Percentiles rank a stretch among this genome's conserved stretches.
phyloP scores from a whole-genome alignment of 2,888 invertebrate genomes.

The Ophion slaviceki region DNA sequence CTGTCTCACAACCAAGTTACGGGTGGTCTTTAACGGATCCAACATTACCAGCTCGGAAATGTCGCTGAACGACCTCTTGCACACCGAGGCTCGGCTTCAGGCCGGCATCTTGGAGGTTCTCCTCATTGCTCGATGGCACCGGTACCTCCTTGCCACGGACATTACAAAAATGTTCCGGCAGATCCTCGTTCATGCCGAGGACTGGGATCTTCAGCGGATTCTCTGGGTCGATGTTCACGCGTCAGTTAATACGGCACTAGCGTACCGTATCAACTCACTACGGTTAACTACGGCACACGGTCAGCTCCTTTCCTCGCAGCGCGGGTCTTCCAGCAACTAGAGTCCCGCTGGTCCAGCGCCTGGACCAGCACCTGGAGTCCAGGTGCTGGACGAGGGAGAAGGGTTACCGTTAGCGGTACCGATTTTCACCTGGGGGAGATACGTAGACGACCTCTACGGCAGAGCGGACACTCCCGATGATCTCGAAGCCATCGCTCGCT shows the following conservation, averaged over 20 bases:
- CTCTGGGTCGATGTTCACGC: not conserved
- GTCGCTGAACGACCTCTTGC: not conserved
- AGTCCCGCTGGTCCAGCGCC: too few relatives aligned
- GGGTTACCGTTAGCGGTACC: not conserved
- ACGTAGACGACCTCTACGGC: constrained; percentile 27
- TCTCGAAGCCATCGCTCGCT: not conserved
- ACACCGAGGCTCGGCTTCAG: not conserved
- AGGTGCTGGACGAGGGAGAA: not conserved
- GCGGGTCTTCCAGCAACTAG: constrained; percentile 5
- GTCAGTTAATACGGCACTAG: not conserved
- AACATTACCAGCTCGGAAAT: not conserved
- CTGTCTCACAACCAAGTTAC: not conserved
- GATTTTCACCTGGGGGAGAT: not conserved
- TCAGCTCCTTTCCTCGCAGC: not conserved
- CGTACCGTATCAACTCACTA: not conserved
- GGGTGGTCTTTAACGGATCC: constrained; percentile 5
- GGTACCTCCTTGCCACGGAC: not conserved
- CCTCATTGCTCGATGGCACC: not conserved
- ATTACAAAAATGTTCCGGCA: constrained; percentile 4
- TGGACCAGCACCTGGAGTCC: too few relatives aligned
- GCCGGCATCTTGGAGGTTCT: not conserved
- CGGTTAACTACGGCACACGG: not conserved
- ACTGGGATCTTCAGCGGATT: not conserved
- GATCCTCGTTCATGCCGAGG: not conserved
- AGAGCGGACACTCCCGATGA: not conserved